Base-by-base conservation (phyloP, 1,140 invertebrate genomes). In the Acromyrmex echinatior region DNA sequence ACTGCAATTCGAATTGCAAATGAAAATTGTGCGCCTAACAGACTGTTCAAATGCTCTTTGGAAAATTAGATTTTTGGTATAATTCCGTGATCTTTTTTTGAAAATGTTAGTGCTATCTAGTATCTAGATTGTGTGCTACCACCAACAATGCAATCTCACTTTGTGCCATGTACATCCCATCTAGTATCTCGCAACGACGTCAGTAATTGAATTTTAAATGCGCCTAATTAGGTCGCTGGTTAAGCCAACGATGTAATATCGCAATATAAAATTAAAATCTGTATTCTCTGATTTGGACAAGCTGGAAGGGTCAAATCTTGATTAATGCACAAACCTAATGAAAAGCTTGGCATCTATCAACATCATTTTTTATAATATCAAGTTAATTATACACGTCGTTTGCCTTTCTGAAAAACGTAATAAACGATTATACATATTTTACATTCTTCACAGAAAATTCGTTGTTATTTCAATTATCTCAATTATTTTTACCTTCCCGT, bases 161-260 rank as follows among this genome's bases (percentile, higher is more conserved):
- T 58, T 25, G 70, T 56, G 80, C 76, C 68, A 25, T 21, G 39
- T 45, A 9, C 65, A 25, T 73, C 79, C 45, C 63, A 16, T 28
- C 45, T 16, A 53, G n/a, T 53, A 68, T 49, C 62, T 49, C 28
- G 31, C 81, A 63, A 14, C 58, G 81, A 66, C 28, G 73, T 60
- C 88, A 71, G 68, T 94, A 92, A 94, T 94, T 94, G 92, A 94
- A 94, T 93, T 94, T 90, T 92, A 92, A 93, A 94, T 94, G 91
- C 51, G 82, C 49, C 88, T 93, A 93, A 94, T 94, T 94, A 88
- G 90, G 88, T 90, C 91, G 87, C 68, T 60, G 28, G 77, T 88
- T 86, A 87, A 91, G 53, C 65, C 63, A 65, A 45, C 77, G 3
- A 90, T 86, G 87, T 88, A 88, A 90, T 71, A 77, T 18, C 35